Base-by-base conservation (phyloP, 1,140 invertebrate species). In the Cotesia typhae region DNA sequence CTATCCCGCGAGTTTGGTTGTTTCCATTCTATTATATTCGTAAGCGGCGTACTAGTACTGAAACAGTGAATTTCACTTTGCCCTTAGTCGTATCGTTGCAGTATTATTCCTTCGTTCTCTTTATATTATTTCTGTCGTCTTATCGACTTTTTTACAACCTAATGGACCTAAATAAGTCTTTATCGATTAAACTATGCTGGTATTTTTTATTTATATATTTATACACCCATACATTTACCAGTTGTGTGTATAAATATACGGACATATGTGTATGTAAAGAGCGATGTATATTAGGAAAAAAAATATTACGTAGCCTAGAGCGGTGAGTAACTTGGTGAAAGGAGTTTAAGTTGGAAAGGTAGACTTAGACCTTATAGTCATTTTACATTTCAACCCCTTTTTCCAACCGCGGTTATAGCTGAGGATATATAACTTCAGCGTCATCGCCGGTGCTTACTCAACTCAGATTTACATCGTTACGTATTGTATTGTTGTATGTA, bases 161-260 rank as follows among this genome's bases (percentile, higher is more conserved):
- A 75, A 75, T 73, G 74, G 67, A 77, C 68, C 67, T 74, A 72
- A 77, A 79, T 76, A 79, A 71, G 78, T 70, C 72, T 74, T 53
- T 67, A 79, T 79, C 72, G 78, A 79, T 79, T 76, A 71, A 64
- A 63, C 51, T 73, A 75, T 72, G 67, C 65, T 53, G 57, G 57
- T 47, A 71, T 75, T 79, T 72, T 76, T 77, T 79, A 75, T 79
- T 59, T 71, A 57, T 67, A 41, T 79, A 75, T 79, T 59, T 71
- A 57, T 67, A 41, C 51, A 65, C 65, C 17, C 47, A 7, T 60
- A 59, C 12, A 14, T n/a, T 35, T 38, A 36, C 47, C 12, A 12
- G 14, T 14, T 28, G 28, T 28, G 28, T 28, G 28, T 47, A 47
- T 47, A 47, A 47, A 47, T 47, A 47, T 47, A 7, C 41, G 28